Evolutionary conservation across 2,113 vertebrate species (phyloP), one percentile per base, ranked within the genome.

Genomic region (Blennius ocellaris): DNA sequence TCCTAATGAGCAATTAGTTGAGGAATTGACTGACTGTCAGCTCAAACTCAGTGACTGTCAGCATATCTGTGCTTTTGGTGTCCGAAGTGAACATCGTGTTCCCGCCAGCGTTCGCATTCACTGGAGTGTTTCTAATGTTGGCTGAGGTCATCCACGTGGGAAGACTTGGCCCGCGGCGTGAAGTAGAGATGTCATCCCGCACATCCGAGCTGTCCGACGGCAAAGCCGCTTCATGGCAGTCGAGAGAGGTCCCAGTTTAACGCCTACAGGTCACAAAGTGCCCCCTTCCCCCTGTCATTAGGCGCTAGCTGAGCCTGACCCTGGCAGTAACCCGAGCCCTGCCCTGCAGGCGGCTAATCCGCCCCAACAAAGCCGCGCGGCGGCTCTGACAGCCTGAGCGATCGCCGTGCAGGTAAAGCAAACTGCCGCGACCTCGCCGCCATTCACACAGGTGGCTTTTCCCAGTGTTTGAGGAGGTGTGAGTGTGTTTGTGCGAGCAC

Each of bases 401-500:
- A 78, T 81, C 83, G 73, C 81, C 86, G 62, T 74, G 78, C 80
- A 87, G 82, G 84, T 81, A 73, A 76, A 66, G 75, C 82, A 89
- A 85, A 89, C 81, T 50, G 66, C 82, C 69, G 45, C 36, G 11
- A 62, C 69, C 71, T 37, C 39, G 67, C 48, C 70, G 10, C 44
- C 21, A n/a, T 63, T 52, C 87, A 87, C 85, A 80, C 85, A 88
- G 77, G 80, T 84, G 87, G 61, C 54, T 69, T 70, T 39, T 37
- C 58, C 63, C 69, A 66, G 72, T 87, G 88, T 84, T 74, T 79
- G 76, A 63, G 11, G 68, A 66, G 71, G 81, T 84, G 79, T 62
- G 80, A 57, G 38, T 69, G 11, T 74, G 78, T 62, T 57, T 65
- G 69, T 30, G 21, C 36, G 54, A 30, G 21, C 21, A 4, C 48